These are phyloP conservation scores for Pseudomyrmex gracilis DNA, from an alignment of 1,140 invertebrate species.

Conservation along the genomic window DNA sequence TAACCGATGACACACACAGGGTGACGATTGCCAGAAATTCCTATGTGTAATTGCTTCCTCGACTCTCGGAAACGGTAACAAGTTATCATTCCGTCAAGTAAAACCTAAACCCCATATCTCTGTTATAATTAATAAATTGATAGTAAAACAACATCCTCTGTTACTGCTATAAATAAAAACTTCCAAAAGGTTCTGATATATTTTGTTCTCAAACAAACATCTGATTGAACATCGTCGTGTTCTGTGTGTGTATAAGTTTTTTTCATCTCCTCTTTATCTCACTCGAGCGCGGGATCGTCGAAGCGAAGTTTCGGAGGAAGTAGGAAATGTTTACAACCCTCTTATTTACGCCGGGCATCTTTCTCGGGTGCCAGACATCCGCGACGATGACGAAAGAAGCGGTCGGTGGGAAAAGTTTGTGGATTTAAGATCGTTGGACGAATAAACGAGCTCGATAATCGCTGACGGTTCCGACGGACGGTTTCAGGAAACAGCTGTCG, in stretches of 20 bases:
- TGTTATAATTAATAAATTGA: too few relatives aligned
- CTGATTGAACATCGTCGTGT: background rate
- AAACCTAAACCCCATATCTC: background rate
- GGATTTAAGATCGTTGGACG: slow-evolving; percentile 59
- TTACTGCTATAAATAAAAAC: too few relatives aligned
- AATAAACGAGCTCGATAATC: slow-evolving; percentile 67
- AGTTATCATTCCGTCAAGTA: background rate
- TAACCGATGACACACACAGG: background rate
- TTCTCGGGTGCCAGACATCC: slow-evolving; percentile 52
- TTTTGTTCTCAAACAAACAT: background rate
- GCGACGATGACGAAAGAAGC: slow-evolving; percentile 34
- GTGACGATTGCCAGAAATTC: slow-evolving; percentile 42
- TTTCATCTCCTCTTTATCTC: background rate
- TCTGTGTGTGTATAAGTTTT: slow-evolving; percentile 23
- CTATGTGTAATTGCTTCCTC: slow-evolving; percentile 32
- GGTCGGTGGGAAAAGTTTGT: slow-evolving; percentile 58
- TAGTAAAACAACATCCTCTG: too few relatives aligned
- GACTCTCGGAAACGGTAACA: background rate
- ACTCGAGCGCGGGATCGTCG: background rate
- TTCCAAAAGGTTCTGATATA: too few relatives aligned
- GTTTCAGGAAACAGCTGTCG: slow-evolving; percentile 67
- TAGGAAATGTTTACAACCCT: slow-evolving; percentile 48
- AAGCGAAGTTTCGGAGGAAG: background rate
- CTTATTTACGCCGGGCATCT: slow-evolving; percentile 57
- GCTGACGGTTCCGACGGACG: slow-evolving; percentile 42